Percentiles rank a stretch among this genome's conserved stretches.
phyloP scores from a whole-genome alignment of 2,888 invertebrate species.

The Microctonus aethiopoides region DNA sequence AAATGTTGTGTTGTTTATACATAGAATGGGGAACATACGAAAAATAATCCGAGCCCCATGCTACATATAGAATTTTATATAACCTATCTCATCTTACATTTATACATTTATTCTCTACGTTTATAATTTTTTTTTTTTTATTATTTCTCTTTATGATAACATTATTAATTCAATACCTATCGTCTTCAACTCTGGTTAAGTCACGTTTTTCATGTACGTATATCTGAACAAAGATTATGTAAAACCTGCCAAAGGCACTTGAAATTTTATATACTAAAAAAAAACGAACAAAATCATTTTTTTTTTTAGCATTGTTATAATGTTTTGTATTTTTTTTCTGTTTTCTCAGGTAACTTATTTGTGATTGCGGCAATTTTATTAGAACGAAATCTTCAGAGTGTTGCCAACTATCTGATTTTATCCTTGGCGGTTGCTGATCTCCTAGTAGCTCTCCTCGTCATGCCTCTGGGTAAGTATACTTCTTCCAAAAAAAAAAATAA shows the following conservation, averaged over 20 bases:
- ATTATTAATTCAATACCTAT: no score
- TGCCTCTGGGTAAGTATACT: constrained; percentile 71
- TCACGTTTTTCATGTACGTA: no score
- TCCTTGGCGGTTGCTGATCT: constrained; percentile 93
- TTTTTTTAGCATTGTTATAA: not conserved
- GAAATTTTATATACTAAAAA: not conserved
- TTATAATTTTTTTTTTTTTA: no score
- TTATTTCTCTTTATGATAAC: no score
- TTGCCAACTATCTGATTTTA: constrained; percentile 90
- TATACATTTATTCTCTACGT: no score
- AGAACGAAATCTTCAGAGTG: constrained; percentile 87
- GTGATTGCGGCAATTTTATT: constrained; percentile 92
- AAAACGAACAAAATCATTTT: not conserved
- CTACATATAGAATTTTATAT: no score
- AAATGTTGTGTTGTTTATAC: no score
- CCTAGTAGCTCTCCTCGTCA: constrained; percentile 85
- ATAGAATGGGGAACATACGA: no score
- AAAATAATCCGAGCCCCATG: no score
- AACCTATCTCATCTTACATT: no score
- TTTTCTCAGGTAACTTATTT: constrained; percentile 85
- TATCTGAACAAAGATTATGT: no score
- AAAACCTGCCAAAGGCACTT: not conserved
- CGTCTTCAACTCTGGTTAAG: no score
- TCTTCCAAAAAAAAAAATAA: not conserved
- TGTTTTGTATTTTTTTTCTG: constrained; percentile 24